A percentile compares a stretch with the other conserved stretches of the same genome.
phyloP scores from a whole-genome alignment of 1,140 invertebrate species.

The Stenopsyche tienmushanensis region DNA sequence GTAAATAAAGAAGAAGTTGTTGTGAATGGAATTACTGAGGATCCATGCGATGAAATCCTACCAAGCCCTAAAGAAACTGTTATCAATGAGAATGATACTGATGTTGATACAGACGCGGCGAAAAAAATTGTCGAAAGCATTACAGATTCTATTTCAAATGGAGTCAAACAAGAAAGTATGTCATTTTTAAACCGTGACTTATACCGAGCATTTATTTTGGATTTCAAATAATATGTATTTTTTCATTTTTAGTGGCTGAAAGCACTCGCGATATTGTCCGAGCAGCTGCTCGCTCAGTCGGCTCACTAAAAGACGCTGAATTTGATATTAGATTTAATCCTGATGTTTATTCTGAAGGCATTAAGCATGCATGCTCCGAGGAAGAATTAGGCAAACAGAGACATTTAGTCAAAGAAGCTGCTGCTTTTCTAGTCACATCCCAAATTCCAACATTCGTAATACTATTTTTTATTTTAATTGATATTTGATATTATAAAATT shows the following conservation, averaged over 20 bases:
- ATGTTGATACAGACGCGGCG: conserved; percentile 79
- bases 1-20: conserved; percentile 34
- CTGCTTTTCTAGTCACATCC: conserved; percentile 88
- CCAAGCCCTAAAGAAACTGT: no score
- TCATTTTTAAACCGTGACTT: conserved; percentile 42
- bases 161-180: conserved; percentile 76
- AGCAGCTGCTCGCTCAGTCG: conserved; percentile 84
- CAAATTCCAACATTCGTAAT: conserved; percentile 91
- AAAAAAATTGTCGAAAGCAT: conserved; percentile 92
- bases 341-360: conserved; percentile 94
- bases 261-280: conserved; percentile 87
- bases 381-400: conserved; percentile 75
- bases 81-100: conserved; percentile 53
- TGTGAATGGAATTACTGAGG: conserved; percentile 45
- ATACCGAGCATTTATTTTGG: not conserved
- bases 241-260: conserved; percentile 68
- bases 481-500: no score
- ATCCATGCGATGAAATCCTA: conserved; percentile 53
- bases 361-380: conserved; percentile 74
- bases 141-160: conserved; percentile 75
- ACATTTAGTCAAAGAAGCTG: conserved; percentile 90
- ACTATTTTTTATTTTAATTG: conserved; percentile 19
- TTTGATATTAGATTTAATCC: conserved; percentile 98
- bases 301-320: conserved; percentile 90
- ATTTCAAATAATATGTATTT: conserved; percentile 12